Evolutionary conservation across 1,140 invertebrate species (phyloP).

Genomic region (Leptinotarsa texana): DNA sequence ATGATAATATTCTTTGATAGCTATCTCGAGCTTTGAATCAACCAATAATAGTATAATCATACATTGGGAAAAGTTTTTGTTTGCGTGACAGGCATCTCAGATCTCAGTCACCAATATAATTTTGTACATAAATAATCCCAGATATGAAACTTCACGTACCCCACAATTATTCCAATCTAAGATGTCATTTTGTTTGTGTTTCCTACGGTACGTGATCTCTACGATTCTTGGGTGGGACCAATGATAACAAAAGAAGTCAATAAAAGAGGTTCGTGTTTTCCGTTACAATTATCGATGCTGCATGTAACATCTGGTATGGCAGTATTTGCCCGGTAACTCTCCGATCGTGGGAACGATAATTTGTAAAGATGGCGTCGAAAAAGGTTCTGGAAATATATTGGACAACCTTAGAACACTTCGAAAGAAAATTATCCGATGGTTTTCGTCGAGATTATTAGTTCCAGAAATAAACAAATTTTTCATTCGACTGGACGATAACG

Average conservation of each 20-base stretch:
- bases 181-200: neutral
- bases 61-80: neutral
- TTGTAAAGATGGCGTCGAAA: neutral
- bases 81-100: neutral
- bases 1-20: too few species aligned
- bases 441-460: too few species aligned
- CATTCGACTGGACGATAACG: too few species aligned
- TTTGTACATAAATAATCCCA: neutral
- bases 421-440: too few species aligned
- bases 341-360: neutral
- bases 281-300: conserved; percentile 4
- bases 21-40: too few species aligned
- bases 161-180: too few species aligned
- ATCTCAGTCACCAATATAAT: conserved; percentile 1
- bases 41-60: too few species aligned
- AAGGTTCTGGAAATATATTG: neutral
- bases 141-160: too few species aligned
- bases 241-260: conserved; percentile 3
- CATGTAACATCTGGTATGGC: neutral
- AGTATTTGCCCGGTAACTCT: neutral
- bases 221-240: neutral
- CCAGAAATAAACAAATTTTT: too few species aligned
- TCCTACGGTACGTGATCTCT: neutral
- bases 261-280: conserved; percentile 3
- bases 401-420: too few species aligned